Percentiles rank a stretch among this genome's conserved stretches.
Evolutionary conservation across 2,888 invertebrate species (phyloP).

Genomic region (Rhagonycha fulva): DNA sequence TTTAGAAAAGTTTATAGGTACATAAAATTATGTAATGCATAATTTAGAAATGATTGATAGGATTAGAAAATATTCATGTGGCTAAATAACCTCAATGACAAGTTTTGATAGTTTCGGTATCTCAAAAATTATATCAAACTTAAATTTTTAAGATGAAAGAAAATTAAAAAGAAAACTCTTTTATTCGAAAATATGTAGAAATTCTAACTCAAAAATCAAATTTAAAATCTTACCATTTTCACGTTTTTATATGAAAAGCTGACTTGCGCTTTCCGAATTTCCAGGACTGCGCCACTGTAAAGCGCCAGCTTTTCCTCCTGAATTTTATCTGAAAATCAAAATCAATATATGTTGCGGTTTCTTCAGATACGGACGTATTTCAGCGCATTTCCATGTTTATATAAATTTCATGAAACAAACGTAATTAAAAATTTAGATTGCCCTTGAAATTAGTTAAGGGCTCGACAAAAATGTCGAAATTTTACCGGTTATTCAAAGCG

Average conservation of each 20-base stretch:
- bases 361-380: conserved; percentile 38
- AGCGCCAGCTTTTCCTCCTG: conserved; percentile 30
- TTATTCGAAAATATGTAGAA: neutral
- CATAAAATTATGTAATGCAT: neutral
- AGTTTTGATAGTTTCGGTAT: neutral
- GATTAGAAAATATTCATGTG: neutral
- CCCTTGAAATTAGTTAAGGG: neutral
- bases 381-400: conserved; percentile 16
- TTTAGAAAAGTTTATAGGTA: neutral
- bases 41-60: neutral
- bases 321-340: conserved; percentile 47
- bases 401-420: conserved; percentile 12
- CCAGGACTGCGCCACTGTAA: conserved; percentile 23
- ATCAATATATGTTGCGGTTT: conserved; percentile 48
- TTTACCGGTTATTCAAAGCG: neutral
- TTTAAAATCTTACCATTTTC: conserved; percentile 1
- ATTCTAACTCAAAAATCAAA: neutral
- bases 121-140: neutral
- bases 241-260: conserved; percentile 15
- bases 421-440: neutral
- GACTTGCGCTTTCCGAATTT: conserved; percentile 23
- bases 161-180: neutral
- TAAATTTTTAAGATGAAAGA: neutral
- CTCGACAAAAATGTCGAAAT: neutral
- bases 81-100: neutral